Evolutionary conservation across 1,140 invertebrate genomes (phyloP).

Genomic region (Leguminivora glycinivorella): DNA sequence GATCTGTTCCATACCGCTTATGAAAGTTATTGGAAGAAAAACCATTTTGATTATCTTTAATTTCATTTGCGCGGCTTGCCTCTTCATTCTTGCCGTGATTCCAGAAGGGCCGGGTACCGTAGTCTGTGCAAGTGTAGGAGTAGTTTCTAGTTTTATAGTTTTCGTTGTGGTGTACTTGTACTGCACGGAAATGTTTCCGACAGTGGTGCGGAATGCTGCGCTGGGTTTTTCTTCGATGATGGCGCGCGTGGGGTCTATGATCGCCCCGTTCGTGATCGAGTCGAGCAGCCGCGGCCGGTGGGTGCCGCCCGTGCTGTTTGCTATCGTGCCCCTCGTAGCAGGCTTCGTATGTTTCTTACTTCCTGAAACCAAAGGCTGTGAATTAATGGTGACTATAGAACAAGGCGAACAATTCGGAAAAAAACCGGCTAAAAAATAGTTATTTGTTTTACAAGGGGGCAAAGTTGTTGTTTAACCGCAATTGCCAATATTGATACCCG

Average conservation of each 20-base stretch:
- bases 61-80: constrained; percentile 79
- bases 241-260: constrained; percentile 84
- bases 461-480: too few species aligned
- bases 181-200: constrained; percentile 85
- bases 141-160: constrained; percentile 83
- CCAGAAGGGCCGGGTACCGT: constrained; percentile 75
- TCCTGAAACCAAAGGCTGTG: constrained; percentile 87
- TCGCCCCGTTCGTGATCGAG: constrained; percentile 82
- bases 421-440: constrained; percentile 47
- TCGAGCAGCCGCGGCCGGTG: constrained; percentile 66
- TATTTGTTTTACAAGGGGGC: too few species aligned
- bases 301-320: constrained; percentile 85
- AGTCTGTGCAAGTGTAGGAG: constrained; percentile 82
- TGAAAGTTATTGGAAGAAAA: constrained; percentile 81
- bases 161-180: constrained; percentile 85
- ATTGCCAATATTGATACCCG: too few species aligned
- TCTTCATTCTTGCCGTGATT: constrained; percentile 79
- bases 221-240: constrained; percentile 84
- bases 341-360: constrained; percentile 83
- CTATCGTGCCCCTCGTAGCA: constrained; percentile 82
- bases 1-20: constrained; percentile 81
- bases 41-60: constrained; percentile 81
- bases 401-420: constrained; percentile 88
- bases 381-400: constrained; percentile 87
- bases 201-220: constrained; percentile 83